phyloP scores from a whole-genome alignment of 2,888 invertebrate genomes.

The Idaea straminata region DNA sequence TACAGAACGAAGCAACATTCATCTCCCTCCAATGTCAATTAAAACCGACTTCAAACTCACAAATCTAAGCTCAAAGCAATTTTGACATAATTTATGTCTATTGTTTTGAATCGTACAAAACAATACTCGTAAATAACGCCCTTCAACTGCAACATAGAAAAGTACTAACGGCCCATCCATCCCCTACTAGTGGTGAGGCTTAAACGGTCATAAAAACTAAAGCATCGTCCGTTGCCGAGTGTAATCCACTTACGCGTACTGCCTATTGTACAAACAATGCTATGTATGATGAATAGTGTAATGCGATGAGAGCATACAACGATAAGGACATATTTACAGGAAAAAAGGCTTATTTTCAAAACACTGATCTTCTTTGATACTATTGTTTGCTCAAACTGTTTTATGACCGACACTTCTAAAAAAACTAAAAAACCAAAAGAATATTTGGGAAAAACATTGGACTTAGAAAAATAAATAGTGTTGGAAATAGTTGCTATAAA shows the following conservation, averaged over 20 bases:
- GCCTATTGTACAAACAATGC: constrained; percentile 41
- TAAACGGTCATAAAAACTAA: constrained; percentile 59
- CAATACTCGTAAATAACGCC: constrained; percentile 51
- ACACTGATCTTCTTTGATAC: background rate
- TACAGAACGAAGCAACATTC: constrained; percentile 13
- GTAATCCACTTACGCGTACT: constrained; percentile 57
- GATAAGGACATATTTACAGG: constrained; percentile 26
- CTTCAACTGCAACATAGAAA: constrained; percentile 45
- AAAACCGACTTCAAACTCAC: constrained; percentile 21
- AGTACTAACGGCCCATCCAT: constrained; percentile 50
- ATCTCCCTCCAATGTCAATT: constrained; percentile 16
- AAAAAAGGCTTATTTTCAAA: constrained; percentile 17
- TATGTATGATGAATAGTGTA: constrained; percentile 45
- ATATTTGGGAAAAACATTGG: no score
- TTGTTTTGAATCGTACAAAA: constrained; percentile 35
- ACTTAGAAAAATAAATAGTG: no score
- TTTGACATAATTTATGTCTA: constrained; percentile 31
- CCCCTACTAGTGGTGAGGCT: constrained; percentile 44
- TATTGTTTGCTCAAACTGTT: no score
- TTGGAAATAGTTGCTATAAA: no score
- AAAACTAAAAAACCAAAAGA: no score
- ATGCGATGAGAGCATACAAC: constrained; percentile 43
- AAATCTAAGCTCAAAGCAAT: constrained; percentile 29
- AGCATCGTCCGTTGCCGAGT: constrained; percentile 54
- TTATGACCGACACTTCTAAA: no score